Evolutionary conservation across 1,140 invertebrate genomes (phyloP), one percentile per base, ranked within the genome.

Genomic region (Drosophila rufa): DNA sequence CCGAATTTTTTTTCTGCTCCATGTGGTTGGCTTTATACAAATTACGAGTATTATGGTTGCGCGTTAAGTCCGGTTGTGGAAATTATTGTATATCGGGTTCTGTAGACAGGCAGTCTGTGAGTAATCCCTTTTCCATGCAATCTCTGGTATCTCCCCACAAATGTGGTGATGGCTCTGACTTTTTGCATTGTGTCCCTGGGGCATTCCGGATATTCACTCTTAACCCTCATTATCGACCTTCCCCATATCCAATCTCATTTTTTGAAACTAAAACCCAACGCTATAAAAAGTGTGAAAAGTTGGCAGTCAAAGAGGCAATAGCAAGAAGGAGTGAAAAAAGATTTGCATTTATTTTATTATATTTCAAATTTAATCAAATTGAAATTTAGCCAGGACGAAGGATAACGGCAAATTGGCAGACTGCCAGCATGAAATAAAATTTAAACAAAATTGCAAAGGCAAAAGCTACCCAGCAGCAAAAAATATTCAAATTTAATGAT

Each of bases 331-430:
- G 81, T 77, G 36, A 40, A 74, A 69, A 55, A 66, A 51, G 22
- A 48, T 61, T 65, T 58, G 68, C 81, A 70, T 87, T 71, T 75
- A 82, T 82, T 84, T 55, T 69, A 75, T 79, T 70, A 64, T 64
- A 71, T 84, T 84, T 80, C 45, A 61, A 79, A 86, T 85, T 87
- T 82, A 67, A 86, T 82, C 71, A 83, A 83, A 86, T 83, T 85
- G 80, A 67, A 81, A 79, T 85, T 81, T 85, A 33, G 51, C 25
- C 55, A 57, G 73, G 61, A 66, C 56, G 75, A 77, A 60, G 62
- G 42, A 58, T 53, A 77, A 76, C 74, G 57, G 57, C 76, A 77
- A 75, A 59, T 73, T 79, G 67, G 77, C 75, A 73, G 59, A 46
- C 46, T 42, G 67, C 75, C 75, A 78, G 55, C 59, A 36, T 27